Evolutionary conservation across 2,113 vertebrate species (phyloP).

Genomic region (Blennius ocellaris): DNA sequence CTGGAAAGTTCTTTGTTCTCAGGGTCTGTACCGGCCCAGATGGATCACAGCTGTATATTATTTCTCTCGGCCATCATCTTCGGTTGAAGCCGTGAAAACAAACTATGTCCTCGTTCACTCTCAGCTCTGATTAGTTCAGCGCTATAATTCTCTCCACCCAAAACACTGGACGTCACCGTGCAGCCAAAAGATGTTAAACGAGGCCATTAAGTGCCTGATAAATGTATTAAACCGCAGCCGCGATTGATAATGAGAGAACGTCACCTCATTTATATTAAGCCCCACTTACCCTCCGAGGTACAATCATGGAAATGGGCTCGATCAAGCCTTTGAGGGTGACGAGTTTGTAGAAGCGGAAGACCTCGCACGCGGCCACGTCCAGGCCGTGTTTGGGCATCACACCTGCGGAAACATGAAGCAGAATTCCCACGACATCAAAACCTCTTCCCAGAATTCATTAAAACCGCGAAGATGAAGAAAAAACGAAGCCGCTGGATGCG

Average conservation of each 20-base stretch:
- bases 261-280: neutral
- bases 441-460: conserved; percentile 4
- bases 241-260: neutral
- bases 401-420: conserved; percentile 78
- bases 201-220: neutral
- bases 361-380: conserved; percentile 94
- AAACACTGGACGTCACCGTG: neutral
- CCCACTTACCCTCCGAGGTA: conserved; percentile 93
- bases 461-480: neutral
- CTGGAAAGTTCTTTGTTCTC: no score
- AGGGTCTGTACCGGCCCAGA: no score
- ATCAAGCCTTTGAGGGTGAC: conserved; percentile 96
- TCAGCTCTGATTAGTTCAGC: neutral
- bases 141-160: conserved; percentile 1
- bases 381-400: conserved; percentile 98
- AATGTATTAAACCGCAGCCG: neutral
- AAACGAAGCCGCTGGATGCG: neutral
- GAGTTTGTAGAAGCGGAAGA: conserved; percentile 98
- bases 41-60: no score
- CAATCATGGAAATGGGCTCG: conserved; percentile 98
- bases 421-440: neutral
- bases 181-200: neutral
- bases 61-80: no score
- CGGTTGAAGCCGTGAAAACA: no score
- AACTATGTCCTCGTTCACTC: neutral